Evolutionary conservation across 2,113 vertebrate species (phyloP).

Genomic region (Chaenogobius annularis): DNA sequence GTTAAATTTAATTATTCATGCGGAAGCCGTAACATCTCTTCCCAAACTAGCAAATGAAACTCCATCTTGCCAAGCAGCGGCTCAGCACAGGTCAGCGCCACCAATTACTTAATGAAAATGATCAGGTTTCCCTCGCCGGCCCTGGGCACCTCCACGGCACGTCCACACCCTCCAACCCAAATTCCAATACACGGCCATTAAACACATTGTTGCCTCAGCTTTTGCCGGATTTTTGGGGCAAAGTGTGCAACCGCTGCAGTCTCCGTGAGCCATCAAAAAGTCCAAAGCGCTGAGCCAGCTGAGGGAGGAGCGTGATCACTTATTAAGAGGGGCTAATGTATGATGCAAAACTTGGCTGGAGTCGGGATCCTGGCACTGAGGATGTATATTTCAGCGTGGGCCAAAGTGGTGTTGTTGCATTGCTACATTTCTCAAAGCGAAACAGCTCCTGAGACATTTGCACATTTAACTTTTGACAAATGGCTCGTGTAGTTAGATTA

Average conservation of each 20-base stretch:
- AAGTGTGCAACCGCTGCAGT: conserved; percentile 63
- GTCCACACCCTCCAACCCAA: background rate
- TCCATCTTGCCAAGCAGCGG: conserved; percentile 68
- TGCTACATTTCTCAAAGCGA: conserved; percentile 11
- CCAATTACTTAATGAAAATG: conserved; percentile 78
- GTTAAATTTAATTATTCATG: conserved; percentile 74
- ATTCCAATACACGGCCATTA: conserved; percentile 52
- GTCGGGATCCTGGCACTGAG: conserved; percentile 34
- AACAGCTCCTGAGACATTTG: conserved; percentile 13
- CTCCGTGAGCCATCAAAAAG: conserved; percentile 55
- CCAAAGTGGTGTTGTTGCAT: conserved; percentile 24
- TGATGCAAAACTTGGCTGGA: conserved; percentile 58
- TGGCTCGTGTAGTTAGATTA: background rate
- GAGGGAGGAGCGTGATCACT: conserved; percentile 63
- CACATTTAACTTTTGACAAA: conserved; percentile 3
- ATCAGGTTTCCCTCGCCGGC: conserved; percentile 69
- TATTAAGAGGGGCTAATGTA: conserved; percentile 67
- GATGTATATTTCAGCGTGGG: conserved; percentile 7
- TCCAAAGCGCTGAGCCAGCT: conserved; percentile 64
- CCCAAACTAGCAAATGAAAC: conserved; percentile 75
- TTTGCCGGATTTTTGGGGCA: conserved; percentile 39
- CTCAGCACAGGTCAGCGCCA: conserved; percentile 61
- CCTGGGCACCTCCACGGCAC: conserved; percentile 30
- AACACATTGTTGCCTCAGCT: conserved; percentile 52
- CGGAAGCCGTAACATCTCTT: conserved; percentile 70